Percentiles rank a stretch among this genome's conserved stretches.
Conservation (phyloP, 1,140 invertebrate species). For the Kradibia gibbosae region DNA sequence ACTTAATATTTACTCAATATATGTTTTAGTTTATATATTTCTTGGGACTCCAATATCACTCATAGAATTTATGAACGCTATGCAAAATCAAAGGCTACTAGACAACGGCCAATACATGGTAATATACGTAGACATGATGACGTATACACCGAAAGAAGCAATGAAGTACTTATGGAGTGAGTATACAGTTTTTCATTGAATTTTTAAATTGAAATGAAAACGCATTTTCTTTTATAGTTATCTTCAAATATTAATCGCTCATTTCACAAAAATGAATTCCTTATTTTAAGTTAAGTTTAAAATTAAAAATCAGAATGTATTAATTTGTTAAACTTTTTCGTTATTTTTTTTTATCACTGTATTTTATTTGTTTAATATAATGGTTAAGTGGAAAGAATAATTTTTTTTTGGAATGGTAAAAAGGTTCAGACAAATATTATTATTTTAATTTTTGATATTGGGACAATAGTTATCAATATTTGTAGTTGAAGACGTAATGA, state of each 20-base stretch:
- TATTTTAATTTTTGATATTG: too few species aligned
- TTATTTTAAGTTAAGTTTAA: too few species aligned
- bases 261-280: too few species aligned
- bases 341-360: too few species aligned
- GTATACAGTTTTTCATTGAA: conserved; percentile 66
- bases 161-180: conserved; percentile 92
- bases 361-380: too few species aligned
- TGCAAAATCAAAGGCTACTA: conserved; percentile 90
- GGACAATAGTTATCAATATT: too few species aligned
- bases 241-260: not conserved
- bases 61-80: conserved; percentile 91
- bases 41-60: conserved; percentile 85
- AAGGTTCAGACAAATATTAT: too few species aligned
- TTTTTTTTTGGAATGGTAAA: too few species aligned
- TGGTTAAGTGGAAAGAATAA: too few species aligned
- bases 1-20: conserved; percentile 26
- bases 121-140: conserved; percentile 93
- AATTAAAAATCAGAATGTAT: too few species aligned
- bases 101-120: conserved; percentile 95
- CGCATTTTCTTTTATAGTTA: not conserved
- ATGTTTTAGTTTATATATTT: conserved; percentile 90
- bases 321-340: too few species aligned
- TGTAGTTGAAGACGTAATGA: too few species aligned
- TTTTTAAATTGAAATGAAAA: not conserved
- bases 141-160: conserved; percentile 83